phyloP scores from a whole-genome alignment of 2,888 invertebrate species.

The Parapristionchus giblindavisi region DNA sequence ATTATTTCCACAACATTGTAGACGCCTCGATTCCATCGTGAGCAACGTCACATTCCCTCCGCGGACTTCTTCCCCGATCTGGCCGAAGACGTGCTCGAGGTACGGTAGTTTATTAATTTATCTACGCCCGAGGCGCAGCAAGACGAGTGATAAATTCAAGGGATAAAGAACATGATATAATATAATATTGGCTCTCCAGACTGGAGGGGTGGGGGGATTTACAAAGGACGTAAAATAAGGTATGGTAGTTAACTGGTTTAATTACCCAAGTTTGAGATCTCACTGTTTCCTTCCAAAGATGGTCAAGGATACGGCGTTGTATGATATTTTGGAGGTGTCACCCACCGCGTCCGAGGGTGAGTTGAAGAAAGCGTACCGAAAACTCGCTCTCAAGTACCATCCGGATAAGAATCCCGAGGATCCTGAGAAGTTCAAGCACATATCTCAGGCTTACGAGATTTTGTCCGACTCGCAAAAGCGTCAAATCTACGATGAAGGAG shows the following conservation, averaged over 20 bases:
- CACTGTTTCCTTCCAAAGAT: conserved; percentile 72
- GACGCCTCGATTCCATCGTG: conserved; percentile 82
- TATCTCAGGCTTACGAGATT: conserved; percentile 96
- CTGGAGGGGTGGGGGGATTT: neutral
- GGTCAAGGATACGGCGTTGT: conserved; percentile 97
- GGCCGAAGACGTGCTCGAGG: conserved; percentile 72
- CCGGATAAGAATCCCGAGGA: conserved; percentile 94
- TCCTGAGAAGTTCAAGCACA: conserved; percentile 83
- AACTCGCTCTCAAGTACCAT: conserved; percentile 85
- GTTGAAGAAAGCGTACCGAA: conserved; percentile 88
- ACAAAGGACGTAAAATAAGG: neutral
- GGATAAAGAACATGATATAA: no score
- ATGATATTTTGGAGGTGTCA: conserved; percentile 91
- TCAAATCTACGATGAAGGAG: conserved; percentile 89
- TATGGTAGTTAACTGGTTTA: neutral
- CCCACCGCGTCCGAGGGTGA: conserved; percentile 87
- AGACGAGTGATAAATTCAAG: no score
- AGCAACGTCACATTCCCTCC: conserved; percentile 83
- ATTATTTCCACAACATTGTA: neutral
- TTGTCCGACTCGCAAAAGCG: conserved; percentile 93
- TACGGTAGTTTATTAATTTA: conserved; percentile 54
- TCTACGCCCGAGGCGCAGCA: no score
- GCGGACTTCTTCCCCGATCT: conserved; percentile 76
- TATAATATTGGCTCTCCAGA: no score
- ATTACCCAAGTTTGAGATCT: neutral